These are phyloP conservation scores for Ornithorhynchus anatinus DNA, from an alignment of 2,113 vertebrate genomes.

Conservation along the genomic window DNA sequence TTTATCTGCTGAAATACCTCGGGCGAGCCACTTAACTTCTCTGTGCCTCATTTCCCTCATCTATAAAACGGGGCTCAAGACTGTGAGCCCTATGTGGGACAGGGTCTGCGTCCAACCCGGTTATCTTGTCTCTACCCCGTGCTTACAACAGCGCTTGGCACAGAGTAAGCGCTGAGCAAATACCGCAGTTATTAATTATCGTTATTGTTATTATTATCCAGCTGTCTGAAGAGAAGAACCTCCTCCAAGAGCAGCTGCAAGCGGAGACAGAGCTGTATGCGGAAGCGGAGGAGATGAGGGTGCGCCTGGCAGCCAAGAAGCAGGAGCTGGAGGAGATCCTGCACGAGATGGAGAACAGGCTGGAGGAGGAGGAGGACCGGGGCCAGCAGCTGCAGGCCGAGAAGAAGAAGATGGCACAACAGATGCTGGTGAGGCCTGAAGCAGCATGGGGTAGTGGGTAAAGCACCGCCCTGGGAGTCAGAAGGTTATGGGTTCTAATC, in stretches of 20 bases:
- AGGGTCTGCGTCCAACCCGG: rapidly evolving
- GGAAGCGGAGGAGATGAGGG: conserved; percentile 90
- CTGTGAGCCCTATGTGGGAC: too few species aligned
- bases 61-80: background rate
- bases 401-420: conserved; percentile 90
- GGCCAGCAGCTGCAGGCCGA: conserved; percentile 81
- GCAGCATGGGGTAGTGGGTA: background rate
- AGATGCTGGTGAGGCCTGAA: conserved; percentile 79
- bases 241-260: conserved; percentile 86
- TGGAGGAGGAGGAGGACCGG: conserved; percentile 93
- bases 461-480: too few species aligned
- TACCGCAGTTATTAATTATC: too few species aligned
- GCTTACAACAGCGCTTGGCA: too few species aligned
- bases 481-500: too few species aligned
- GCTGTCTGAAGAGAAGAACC: conserved; percentile 85
- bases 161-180: too few species aligned
- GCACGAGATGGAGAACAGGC: conserved; percentile 90
- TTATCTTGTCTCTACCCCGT: background rate
- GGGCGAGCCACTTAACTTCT: too few species aligned
- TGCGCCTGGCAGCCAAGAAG: conserved; percentile 88
- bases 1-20: too few species aligned
- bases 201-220: too few species aligned
- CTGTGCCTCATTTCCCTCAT: too few species aligned
- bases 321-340: conserved; percentile 94
- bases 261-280: conserved; percentile 88